Percentiles rank a stretch among this genome's conserved stretches.
phyloP scores from a whole-genome alignment of 2,888 invertebrate species.

The Eupeodes latifasciatus region DNA sequence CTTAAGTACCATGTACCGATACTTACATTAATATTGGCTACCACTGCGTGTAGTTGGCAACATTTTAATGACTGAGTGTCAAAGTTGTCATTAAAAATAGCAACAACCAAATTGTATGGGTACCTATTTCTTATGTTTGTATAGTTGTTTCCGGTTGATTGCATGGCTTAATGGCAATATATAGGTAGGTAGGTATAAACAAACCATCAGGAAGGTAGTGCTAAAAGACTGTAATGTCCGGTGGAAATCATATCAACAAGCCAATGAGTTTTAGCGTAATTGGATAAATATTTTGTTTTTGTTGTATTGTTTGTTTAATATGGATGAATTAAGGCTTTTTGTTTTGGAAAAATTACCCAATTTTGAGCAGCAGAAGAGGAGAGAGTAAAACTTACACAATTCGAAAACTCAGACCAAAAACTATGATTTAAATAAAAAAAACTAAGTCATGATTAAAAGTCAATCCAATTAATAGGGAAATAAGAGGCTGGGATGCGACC shows the following conservation, averaged over 20 bases:
- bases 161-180: conserved; percentile 3
- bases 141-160: conserved; percentile 52
- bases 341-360: too few species aligned
- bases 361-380: too few species aligned
- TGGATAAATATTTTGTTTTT: neutral
- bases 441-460: too few species aligned
- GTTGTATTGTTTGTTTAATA: neutral
- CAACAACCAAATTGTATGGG: conserved; percentile 22
- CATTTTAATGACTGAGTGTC: conserved; percentile 46
- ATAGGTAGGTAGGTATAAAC: too few species aligned
- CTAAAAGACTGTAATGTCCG: conserved; percentile 53
- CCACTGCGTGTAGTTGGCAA: conserved; percentile 36
- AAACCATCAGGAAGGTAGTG: conserved; percentile 20
- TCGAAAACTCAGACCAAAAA: too few species aligned
- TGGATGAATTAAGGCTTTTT: neutral
- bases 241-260: conserved; percentile 28
- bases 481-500: too few species aligned
- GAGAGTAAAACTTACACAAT: too few species aligned
- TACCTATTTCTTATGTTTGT: conserved; percentile 25
- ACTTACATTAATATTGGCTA: too few species aligned
- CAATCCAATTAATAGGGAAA: too few species aligned
- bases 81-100: conserved; percentile 49
- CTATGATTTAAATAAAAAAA: too few species aligned
- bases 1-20: too few species aligned
- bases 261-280: neutral